Evolutionary conservation across 2,113 vertebrate species (phyloP), one percentile per base, ranked within the genome.

Genomic region (Chascanopsetta lugubris): DNA sequence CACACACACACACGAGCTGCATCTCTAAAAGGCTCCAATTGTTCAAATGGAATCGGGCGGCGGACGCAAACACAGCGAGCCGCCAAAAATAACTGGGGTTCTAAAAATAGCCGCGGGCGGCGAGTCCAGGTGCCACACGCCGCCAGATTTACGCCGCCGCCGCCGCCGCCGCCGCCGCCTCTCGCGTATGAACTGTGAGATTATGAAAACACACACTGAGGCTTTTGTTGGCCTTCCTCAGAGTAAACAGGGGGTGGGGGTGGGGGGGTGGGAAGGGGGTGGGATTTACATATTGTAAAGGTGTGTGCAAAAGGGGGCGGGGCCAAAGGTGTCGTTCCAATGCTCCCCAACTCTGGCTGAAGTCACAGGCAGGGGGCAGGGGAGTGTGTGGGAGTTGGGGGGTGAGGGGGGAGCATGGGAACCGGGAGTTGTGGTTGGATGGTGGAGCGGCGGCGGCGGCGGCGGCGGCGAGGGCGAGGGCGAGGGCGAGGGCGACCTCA

Each of bases 31-130:
- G 2, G 58, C 46, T 75, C 18, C 51, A 47, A 67, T 38, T 61
- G 53, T 58, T 48, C 48, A 81, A 69, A 88, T 64, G 34, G 81
- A 80, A 77, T 72, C 45, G 72, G 68, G 64, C 62, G 85, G 66
- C 58, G 61, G 48, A 70, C 55, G 54, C 34, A 8, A 74, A 77
- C 63, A 62, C 69, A 75, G 25, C n/a, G n/a, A n/a, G n/a, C 46
- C 43, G 72, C 75, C 77, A 81, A 82, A 88, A 87, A 90, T 82
- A 88, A 68, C 71, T 21, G 6, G 3, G 13, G 45, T 27, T 46
- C 82, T 75, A 83, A 75, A 82, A 75, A 82, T 79, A 83, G 72
- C 62, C 63, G 29, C 25, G 58, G 24, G 29, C 36, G 24, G 29
- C 36, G 6, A 65, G 34, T 36, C 49, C 53, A 72, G 81, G 68